phyloP scores from a whole-genome alignment of 2,797 vertebrate genomes.

The Australoheros facetus region DNA sequence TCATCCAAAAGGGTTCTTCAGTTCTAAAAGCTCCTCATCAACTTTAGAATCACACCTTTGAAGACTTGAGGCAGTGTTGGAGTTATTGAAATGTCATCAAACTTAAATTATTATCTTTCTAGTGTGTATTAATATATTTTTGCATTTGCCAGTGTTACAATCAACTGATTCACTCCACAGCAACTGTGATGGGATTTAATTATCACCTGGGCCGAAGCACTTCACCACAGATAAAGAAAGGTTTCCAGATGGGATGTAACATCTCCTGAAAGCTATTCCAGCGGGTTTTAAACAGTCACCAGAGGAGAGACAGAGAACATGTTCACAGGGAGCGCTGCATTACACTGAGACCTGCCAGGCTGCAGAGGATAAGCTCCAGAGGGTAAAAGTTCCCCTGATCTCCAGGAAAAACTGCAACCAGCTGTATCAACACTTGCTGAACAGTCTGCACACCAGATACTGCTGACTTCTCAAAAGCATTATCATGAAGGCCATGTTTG shows the following conservation, averaged over 20 bases:
- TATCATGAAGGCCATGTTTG: slow-evolving; percentile 4
- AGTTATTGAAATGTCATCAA: background rate
- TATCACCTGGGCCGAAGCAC: slow-evolving; percentile 2
- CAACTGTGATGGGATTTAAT: slow-evolving; percentile 5
- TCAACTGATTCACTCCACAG: background rate
- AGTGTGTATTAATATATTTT: background rate
- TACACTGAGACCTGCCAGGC: slow-evolving; percentile 53
- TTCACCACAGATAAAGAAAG: background rate
- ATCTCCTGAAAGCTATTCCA: slow-evolving; percentile 38
- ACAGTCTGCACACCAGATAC: slow-evolving; percentile 2
- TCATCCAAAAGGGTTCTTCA: background rate
- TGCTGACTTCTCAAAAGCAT: slow-evolving; percentile 3
- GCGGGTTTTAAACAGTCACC: slow-evolving; percentile 45
- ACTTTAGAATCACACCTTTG: background rate
- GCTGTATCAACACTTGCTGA: slow-evolving; percentile 70
- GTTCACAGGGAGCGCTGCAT: slow-evolving; percentile 36
- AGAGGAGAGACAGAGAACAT: slow-evolving; percentile 34
- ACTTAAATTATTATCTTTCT: background rate
- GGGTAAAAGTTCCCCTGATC: slow-evolving; percentile 55
- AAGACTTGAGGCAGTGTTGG: background rate
- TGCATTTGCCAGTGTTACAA: background rate
- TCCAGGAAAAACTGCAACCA: slow-evolving; percentile 64
- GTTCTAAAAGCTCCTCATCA: background rate
- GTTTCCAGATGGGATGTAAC: slow-evolving; percentile 28
- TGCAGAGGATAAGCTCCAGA: slow-evolving; percentile 46